phyloP scores from a whole-genome alignment of 1,140 invertebrate species.

The Pinna nobilis region DNA sequence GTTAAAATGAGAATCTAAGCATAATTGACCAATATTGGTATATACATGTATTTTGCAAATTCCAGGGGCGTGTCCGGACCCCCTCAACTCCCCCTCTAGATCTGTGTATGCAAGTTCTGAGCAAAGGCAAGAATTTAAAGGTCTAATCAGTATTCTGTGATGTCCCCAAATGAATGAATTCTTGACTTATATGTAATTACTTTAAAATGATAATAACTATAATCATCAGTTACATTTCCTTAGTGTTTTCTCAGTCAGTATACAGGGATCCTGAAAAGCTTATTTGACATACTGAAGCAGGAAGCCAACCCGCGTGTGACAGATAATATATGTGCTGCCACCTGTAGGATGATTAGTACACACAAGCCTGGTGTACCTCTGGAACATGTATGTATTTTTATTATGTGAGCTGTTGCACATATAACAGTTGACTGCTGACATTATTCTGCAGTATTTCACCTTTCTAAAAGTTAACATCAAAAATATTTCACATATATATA shows the following conservation, averaged over 20 bases:
- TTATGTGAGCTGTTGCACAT: too few relatives aligned
- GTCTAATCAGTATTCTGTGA: too few relatives aligned
- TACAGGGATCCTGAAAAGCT: slow-evolving; percentile 79
- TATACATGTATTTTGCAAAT: neutral
- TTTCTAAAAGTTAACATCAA: slow-evolving; percentile 1
- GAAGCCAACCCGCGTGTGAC: slow-evolving; percentile 80
- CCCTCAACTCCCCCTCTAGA: too few relatives aligned
- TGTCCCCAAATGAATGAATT: neutral
- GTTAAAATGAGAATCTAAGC: neutral
- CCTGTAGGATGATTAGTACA: slow-evolving; percentile 83
- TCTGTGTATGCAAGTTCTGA: too few relatives aligned
- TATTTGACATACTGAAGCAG: slow-evolving; percentile 80
- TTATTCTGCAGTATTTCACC: neutral
- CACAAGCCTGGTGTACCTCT: slow-evolving; percentile 81
- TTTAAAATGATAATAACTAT: neutral
- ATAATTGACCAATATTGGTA: neutral
- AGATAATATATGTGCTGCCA: slow-evolving; percentile 87
- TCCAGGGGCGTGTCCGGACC: too few relatives aligned
- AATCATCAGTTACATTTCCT: too few relatives aligned
- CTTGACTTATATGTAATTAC: neutral
- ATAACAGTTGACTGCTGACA: too few relatives aligned
- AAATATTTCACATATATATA: neutral
- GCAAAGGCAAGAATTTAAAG: too few relatives aligned
- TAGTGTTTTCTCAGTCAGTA: slow-evolving; percentile 76
- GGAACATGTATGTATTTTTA: slow-evolving; percentile 76